phyloP scores from a whole-genome alignment of 2,888 invertebrate species.

The Drosophila ezoana region DNA sequence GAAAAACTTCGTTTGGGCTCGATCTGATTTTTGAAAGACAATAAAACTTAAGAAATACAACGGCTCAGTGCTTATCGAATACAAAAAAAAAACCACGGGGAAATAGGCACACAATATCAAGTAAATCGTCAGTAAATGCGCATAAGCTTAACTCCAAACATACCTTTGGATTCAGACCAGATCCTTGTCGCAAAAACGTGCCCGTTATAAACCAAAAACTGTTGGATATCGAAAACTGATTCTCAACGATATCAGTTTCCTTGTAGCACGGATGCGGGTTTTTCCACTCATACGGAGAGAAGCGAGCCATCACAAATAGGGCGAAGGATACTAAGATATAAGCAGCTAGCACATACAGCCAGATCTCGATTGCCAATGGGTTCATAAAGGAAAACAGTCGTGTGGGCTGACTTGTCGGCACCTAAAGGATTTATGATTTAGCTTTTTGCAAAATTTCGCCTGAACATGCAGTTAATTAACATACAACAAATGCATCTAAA shows the following conservation, averaged over 20 bases:
- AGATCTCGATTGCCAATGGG: slow-evolving; percentile 97
- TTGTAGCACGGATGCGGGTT: slow-evolving; percentile 92
- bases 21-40: slow-evolving; percentile 86
- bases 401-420: slow-evolving; percentile 94
- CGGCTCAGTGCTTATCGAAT: neutral
- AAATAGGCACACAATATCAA: neutral
- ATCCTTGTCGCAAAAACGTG: slow-evolving; percentile 94
- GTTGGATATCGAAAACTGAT: slow-evolving; percentile 98
- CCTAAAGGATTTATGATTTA: slow-evolving; percentile 86
- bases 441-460: neutral
- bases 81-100: too few relatives aligned
- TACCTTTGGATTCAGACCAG: slow-evolving; percentile 93
- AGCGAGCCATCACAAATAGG: slow-evolving; percentile 97
- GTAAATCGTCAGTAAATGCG: too few relatives aligned
- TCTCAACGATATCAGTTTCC: slow-evolving; percentile 94
- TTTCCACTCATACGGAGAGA: slow-evolving; percentile 98
- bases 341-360: slow-evolving; percentile 97
- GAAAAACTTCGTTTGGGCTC: slow-evolving; percentile 89
- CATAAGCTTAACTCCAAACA: slow-evolving; percentile 28
- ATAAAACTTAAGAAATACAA: slow-evolving; percentile 3
- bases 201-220: slow-evolving; percentile 96
- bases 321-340: slow-evolving; percentile 97
- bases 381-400: slow-evolving; percentile 97
- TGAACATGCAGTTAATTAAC: neutral
- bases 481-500: neutral